Percentiles rank a stretch among this genome's conserved stretches.
phyloP scores from a whole-genome alignment of 2,797 vertebrate species.

The Calcarius lapponicus region DNA sequence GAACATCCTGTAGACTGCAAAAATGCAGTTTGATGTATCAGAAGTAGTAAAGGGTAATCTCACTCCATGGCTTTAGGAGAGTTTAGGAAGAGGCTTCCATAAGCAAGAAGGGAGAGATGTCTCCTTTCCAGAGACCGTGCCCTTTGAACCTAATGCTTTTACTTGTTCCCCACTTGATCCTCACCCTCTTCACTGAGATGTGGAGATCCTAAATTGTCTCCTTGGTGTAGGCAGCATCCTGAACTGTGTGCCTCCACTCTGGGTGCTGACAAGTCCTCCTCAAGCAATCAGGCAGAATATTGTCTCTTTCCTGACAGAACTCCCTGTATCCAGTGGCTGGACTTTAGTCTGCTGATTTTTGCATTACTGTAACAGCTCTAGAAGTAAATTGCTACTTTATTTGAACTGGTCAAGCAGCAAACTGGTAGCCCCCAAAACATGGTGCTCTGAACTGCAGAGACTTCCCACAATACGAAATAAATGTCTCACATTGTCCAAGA shows the following conservation, averaged over 20 bases:
- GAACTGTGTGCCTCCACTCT: background rate
- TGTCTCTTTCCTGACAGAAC: background rate
- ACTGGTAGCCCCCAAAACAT: background rate
- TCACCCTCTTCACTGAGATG: background rate
- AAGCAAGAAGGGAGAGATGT: background rate
- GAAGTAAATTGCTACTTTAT: background rate
- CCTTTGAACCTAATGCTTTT: background rate
- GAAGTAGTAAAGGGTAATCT: background rate
- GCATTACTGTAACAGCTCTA: background rate
- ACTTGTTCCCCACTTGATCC: background rate
- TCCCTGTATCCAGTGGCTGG: background rate
- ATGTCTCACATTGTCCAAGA: background rate
- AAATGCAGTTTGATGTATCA: background rate
- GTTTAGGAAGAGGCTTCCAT: background rate
- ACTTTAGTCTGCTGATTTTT: background rate
- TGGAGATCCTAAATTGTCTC: background rate
- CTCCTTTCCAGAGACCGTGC: accelerated
- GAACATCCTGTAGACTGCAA: background rate
- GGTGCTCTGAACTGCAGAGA: background rate
- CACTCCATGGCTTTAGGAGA: background rate
- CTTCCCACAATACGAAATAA: background rate
- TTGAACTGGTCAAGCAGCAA: background rate
- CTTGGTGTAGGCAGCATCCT: background rate
- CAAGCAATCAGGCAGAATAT: background rate
- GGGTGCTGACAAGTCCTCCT: background rate